A percentile compares a stretch with the other conserved stretches of the same genome.
Evolutionary conservation across 1,140 invertebrate genomes (phyloP).

Genomic region (Drosophila serrata): DNA sequence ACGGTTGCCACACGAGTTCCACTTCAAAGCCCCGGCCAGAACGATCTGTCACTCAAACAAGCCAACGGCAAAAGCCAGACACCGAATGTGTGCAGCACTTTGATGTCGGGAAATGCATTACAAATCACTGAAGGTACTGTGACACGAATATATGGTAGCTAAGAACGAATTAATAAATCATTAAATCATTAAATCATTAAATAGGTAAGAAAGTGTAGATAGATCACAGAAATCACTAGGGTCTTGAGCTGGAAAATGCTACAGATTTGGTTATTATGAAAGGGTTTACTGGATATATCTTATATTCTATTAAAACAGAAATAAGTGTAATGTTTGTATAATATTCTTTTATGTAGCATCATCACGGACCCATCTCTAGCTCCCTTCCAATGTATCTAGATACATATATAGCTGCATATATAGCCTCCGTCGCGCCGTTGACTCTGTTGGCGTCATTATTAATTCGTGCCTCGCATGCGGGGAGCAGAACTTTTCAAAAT

Average conservation of each 20-base stretch:
- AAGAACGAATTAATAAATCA: neutral
- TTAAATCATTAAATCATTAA: neutral
- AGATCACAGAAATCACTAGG: neutral
- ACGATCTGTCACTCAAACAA: conserved; percentile 52
- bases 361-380: conserved; percentile 17
- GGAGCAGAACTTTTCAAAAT: conserved; percentile 61
- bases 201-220: neutral
- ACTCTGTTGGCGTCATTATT: conserved; percentile 67
- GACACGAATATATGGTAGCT: conserved; percentile 2
- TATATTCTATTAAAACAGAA: neutral
- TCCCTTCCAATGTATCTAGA: conserved; percentile 16
- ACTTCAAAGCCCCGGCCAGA: conserved; percentile 38
- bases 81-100: conserved; percentile 36
- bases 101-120: conserved; percentile 56
- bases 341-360: neutral
- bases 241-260: neutral
- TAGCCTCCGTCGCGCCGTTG: conserved; percentile 55
- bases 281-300: no score
- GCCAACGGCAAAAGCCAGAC: conserved; percentile 39
- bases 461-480: conserved; percentile 59
- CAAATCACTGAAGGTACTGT: conserved; percentile 4
- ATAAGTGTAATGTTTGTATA: neutral
- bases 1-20: conserved; percentile 46
- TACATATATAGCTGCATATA: conserved; percentile 30
- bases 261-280: neutral